Base-by-base conservation (phyloP, 2,888 invertebrate genomes). In the Patella ulyssiponensis region DNA sequence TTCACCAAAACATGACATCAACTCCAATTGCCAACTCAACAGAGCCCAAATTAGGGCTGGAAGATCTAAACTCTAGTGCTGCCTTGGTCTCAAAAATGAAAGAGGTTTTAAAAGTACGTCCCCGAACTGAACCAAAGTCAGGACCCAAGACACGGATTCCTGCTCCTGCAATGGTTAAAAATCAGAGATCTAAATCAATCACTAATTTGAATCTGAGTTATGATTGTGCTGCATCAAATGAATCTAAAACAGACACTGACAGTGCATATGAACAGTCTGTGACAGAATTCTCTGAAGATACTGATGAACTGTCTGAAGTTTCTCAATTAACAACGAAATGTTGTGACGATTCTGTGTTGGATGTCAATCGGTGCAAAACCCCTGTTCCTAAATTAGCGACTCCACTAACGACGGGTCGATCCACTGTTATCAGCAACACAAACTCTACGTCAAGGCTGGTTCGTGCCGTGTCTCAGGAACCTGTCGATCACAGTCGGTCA, bases 331-430 rank as follows among this genome's bases (percentile, higher is more conserved):
- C 71, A 64, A 76, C 76, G 7, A 79, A 78, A 52, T 75, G 79
- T 64, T 81, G 78, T 17, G 85, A 85, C 64, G 78, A 80, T 27
- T 79, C 79, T 64, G 82, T 78, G 71, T 78, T 71, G 75, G 83
- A 75, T 80, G 80, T 33, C 79, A 82, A 82, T 44, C 80, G 85
- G 33, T 80, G 80, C 2, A 87, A 89, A 74, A 86, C 86, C 0
- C 86, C 86, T 1, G 85, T 85, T 44, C 87, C 86, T 12, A 87
- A 86, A 78, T 58, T 88, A 73, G 84, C 86, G 44, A 86, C 85
- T n/a, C 89, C 89, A 9, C 78, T 89, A 17, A 87, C 86, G 17
- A 89, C 89, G 1, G 89, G 88, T 4, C 81, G 89, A 58, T 86
- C 85, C 15, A 86, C 86, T 14, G 77, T 89, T 27, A 83, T 89